Evolutionary conservation across 2,888 invertebrate genomes (phyloP), one percentile per base, ranked within the genome.

Genomic region (Apodemia duryi): DNA sequence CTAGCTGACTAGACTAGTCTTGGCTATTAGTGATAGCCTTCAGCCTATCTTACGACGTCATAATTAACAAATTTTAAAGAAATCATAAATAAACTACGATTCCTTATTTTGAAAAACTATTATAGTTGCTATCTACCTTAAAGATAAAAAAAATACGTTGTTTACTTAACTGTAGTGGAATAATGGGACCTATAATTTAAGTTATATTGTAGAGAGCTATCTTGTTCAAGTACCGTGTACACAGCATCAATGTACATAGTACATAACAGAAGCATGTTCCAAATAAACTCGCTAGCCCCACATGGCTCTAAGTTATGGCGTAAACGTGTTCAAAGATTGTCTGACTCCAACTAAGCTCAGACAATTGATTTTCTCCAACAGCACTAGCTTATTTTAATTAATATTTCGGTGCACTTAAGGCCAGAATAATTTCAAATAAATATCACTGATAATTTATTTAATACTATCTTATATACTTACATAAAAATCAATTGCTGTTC

Each of bases 241-340:
- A 3, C 46, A 46, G 46, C 46, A 13, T 46, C 11, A 13, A 46
- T 46, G 13, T 46, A 46, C 52, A 49, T 69, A 67, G 67, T 64
- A 63, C 64, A 54, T 65, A 68, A 68, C 67, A 68, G 65, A 64
- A 62, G 65, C 57, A 68, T 63, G 65, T 67, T 69, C 61, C 65
- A 63, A 69, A 67, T 66, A 68, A 32, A 49, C n/a, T 49, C 49
- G 49, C 49, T 13, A 57, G 29, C 29, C 29, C 65, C 63, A 63
- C 63, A 38, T 66, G 66, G 65, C 66, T 66, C 64, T 66, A 65
- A 68, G 67, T 71, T 71, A 71, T 70, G 62, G 62, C 63, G 32
- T 66, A 63, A 62, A 70, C 68, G 71, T 71, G 71, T 66, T 67
- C 65, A 57, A 65, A 66, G 66, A 68, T 62, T 62, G 52, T 57